These are phyloP conservation scores for Micromussa lordhowensis DNA, from an alignment of 92 coral and sea anemone genomes.

Conservation along the genomic window DNA sequence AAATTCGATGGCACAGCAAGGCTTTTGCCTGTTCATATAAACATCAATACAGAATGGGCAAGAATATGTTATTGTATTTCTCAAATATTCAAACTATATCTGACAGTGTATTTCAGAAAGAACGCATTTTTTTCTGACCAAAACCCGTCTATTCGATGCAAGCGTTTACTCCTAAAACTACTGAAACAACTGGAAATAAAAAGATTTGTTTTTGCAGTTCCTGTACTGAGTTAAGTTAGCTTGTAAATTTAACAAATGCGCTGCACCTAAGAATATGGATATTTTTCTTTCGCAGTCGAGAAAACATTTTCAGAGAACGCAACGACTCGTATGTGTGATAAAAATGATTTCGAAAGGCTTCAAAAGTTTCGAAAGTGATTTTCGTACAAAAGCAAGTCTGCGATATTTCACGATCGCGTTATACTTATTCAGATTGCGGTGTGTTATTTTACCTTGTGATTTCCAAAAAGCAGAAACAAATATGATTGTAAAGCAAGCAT, in stretches of 20 bases:
- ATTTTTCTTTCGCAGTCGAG: neutral
- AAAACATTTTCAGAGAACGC: neutral
- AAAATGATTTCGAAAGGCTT: neutral
- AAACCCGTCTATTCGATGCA: neutral
- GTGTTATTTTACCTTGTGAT: neutral
- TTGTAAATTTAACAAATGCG: conserved; percentile 46
- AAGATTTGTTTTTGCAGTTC: conserved; percentile 37
- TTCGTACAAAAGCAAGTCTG: neutral
- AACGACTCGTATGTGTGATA: neutral
- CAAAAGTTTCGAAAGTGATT: neutral
- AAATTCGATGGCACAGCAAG: conserved; percentile 28
- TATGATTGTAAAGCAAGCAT: neutral
- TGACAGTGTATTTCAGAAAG: neutral
- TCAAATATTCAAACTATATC: conserved; percentile 36
- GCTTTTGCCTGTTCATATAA: conserved; percentile 37
- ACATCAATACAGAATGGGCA: conserved; percentile 13
- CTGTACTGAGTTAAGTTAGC: conserved; percentile 46
- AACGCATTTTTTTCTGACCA: neutral
- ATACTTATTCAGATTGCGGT: neutral
- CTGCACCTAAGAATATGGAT: neutral
- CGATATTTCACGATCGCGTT: neutral
- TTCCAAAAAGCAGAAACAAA: neutral
- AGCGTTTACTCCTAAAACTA: neutral
- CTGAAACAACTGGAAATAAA: conserved; percentile 30
- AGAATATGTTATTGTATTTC: conserved; percentile 28